phyloP scores from a whole-genome alignment of 1,140 invertebrate genomes.

The Atopsyche davidsoni region DNA sequence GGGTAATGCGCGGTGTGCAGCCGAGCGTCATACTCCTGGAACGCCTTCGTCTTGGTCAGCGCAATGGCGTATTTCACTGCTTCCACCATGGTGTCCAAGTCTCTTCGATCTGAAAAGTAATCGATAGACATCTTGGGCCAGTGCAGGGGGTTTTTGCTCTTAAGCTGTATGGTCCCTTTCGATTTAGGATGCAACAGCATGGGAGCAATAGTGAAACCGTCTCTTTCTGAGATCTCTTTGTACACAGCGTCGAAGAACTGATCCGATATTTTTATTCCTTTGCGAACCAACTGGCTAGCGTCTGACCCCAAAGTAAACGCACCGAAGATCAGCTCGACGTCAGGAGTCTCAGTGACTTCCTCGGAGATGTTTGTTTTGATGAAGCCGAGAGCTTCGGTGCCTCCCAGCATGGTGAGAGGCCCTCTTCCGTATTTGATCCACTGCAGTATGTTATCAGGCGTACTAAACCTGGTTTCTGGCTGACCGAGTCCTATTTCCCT shows the following conservation, averaged over 20 bases:
- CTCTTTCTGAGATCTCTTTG: slow-evolving; percentile 42
- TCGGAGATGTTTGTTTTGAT: slow-evolving; percentile 54
- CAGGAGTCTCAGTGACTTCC: slow-evolving; percentile 50
- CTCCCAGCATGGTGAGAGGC: slow-evolving; percentile 48
- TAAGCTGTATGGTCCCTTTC: slow-evolving; percentile 59
- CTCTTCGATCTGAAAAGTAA: slow-evolving; percentile 31
- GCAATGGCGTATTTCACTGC: slow-evolving; percentile 36
- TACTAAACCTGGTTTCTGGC: slow-evolving; percentile 36
- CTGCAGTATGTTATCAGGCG: slow-evolving; percentile 34
- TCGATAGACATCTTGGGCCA: slow-evolving; percentile 34
- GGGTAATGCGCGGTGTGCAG: slow-evolving; percentile 42
- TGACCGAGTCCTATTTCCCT: slow-evolving; percentile 42
- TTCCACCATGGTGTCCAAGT: slow-evolving; percentile 39
- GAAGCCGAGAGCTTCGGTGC: slow-evolving; percentile 50
- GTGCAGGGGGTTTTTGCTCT: slow-evolving; percentile 64
- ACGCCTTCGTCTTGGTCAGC: slow-evolving; percentile 32
- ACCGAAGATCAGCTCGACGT: slow-evolving; percentile 59
- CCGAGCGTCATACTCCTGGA: slow-evolving; percentile 36
- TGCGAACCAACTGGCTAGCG: slow-evolving; percentile 52
- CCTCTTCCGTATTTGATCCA: slow-evolving; percentile 44
- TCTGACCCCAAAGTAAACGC: slow-evolving; percentile 54
- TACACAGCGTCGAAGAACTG: slow-evolving; percentile 53
- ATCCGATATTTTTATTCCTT: slow-evolving; percentile 52
- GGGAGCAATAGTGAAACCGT: slow-evolving; percentile 36
- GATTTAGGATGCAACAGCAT: slow-evolving; percentile 66